phyloP scores from a whole-genome alignment of 2,113 vertebrate species.

The Hippocampus abdominalis region DNA sequence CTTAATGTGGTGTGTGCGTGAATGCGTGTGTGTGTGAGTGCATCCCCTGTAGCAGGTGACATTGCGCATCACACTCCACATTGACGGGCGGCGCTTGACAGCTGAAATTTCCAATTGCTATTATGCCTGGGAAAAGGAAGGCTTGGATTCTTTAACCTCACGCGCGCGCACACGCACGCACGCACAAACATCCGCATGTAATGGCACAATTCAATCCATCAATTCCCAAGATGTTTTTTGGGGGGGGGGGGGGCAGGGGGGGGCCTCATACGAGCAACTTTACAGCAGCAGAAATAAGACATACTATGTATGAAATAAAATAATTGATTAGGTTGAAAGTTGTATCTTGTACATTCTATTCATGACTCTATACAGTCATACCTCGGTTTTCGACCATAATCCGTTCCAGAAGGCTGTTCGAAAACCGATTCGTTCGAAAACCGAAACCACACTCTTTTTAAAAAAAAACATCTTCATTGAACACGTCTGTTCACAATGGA shows the following conservation, averaged over 20 bases:
- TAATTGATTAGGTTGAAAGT: conserved; percentile 17
- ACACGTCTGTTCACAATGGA: too few relatives aligned
- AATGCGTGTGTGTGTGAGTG: conserved; percentile 24
- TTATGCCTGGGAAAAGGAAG: conserved; percentile 35
- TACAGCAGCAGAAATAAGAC: not conserved
- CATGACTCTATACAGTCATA: conserved; percentile 59
- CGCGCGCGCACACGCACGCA: conserved; percentile 7
- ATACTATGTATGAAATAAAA: too few relatives aligned
- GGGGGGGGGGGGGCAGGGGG: too few relatives aligned
- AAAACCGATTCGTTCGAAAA: too few relatives aligned
- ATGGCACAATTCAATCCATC: conserved; percentile 18
- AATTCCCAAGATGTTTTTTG: not conserved
- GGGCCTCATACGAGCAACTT: conserved; percentile 12
- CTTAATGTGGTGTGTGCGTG: conserved; percentile 42
- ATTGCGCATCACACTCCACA: conserved; percentile 43
- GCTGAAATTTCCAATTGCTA: conserved; percentile 62
- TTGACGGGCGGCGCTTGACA: conserved; percentile 37
- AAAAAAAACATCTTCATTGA: too few relatives aligned
- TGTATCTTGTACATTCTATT: conserved; percentile 8
- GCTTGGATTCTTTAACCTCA: conserved; percentile 41
- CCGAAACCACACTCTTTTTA: too few relatives aligned
- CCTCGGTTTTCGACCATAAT: too few relatives aligned
- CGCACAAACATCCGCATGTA: conserved; percentile 24
- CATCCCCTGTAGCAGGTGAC: conserved; percentile 50
- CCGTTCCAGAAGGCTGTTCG: too few relatives aligned